Evolutionary conservation across 2,888 invertebrate genomes (phyloP).

Genomic region (Xylota sylvarum): DNA sequence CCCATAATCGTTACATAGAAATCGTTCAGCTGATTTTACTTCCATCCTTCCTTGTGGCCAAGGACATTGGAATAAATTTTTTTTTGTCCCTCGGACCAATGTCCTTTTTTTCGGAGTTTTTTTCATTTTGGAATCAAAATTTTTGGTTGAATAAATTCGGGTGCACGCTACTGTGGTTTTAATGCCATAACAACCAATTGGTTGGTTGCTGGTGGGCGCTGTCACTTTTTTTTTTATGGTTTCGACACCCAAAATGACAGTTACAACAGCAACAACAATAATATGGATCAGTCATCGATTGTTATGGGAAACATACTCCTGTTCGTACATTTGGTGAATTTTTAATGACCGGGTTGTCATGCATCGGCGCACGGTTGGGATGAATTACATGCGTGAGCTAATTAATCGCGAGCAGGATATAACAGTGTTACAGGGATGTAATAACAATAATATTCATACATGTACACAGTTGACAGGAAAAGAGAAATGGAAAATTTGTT

Average conservation of each 20-base stretch:
- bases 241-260: slow-evolving; percentile 37
- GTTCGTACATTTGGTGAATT: slow-evolving; percentile 17
- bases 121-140: slow-evolving; percentile 14
- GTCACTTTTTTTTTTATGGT: neutral
- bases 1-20: slow-evolving; percentile 60
- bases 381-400: slow-evolving; percentile 63
- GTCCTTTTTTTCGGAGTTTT: neutral
- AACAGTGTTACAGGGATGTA: slow-evolving; percentile 39
- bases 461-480: slow-evolving; percentile 1
- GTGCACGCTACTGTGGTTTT: slow-evolving; percentile 45
- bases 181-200: slow-evolving; percentile 63
- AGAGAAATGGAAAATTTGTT: too few relatives aligned
- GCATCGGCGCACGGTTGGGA: slow-evolving; percentile 26
- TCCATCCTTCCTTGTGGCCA: slow-evolving; percentile 24
- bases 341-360: slow-evolving; percentile 65
- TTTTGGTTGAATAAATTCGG: slow-evolving; percentile 46
- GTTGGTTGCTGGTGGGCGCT: slow-evolving; percentile 28
- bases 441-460: slow-evolving; percentile 5
- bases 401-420: slow-evolving; percentile 64
- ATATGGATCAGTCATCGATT: slow-evolving; percentile 53
- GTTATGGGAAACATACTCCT: slow-evolving; percentile 30
- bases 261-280: slow-evolving; percentile 41
- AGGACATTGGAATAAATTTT: slow-evolving; percentile 10
- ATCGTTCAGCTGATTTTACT: slow-evolving; percentile 45
- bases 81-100: neutral